Percentiles rank a stretch among this genome's conserved stretches.
These are phyloP conservation scores for Dromococcyx pavoninus DNA, from an alignment of 2,797 vertebrate species.

Conservation along the genomic window DNA sequence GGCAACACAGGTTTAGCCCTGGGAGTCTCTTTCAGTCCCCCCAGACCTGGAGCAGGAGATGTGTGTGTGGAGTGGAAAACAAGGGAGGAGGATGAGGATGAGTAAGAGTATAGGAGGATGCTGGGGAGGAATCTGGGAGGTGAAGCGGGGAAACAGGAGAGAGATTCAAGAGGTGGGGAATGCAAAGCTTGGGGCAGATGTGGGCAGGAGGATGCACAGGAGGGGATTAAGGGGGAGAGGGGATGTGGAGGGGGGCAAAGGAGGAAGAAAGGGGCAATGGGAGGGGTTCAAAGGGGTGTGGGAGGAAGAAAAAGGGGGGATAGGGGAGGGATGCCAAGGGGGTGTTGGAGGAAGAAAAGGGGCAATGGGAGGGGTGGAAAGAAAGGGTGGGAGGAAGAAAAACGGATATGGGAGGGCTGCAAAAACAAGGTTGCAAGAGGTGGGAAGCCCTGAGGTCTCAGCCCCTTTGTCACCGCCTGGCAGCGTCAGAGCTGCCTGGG, in stretches of 20 bases:
- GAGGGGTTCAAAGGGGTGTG: no score
- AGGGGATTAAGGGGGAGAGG: not conserved
- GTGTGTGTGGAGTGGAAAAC: not conserved
- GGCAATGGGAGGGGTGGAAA: no score
- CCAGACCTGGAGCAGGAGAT: accelerated
- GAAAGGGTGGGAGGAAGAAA: no score
- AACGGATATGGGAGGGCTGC: no score
- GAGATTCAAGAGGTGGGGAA: not conserved
- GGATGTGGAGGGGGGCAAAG: not conserved
- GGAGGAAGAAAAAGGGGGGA: no score
- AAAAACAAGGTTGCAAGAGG: not conserved
- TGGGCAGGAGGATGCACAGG: not conserved
- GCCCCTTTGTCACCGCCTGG: not conserved
- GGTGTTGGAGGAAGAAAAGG: not conserved
- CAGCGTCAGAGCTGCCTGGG: not conserved
- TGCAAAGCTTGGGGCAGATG: not conserved
- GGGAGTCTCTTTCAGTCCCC: not conserved
- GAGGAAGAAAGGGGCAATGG: not conserved
- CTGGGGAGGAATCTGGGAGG: no score
- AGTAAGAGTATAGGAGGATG: not conserved
- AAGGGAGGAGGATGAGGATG: not conserved
- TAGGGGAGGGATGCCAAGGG: no score
- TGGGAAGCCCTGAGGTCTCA: not conserved
- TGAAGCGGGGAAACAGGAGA: no score
- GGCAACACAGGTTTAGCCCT: not conserved